A percentile compares a stretch with the other conserved stretches of the same genome.
Conservation (phyloP, 2,113 vertebrate species). For the Eurystomus gularis region DNA sequence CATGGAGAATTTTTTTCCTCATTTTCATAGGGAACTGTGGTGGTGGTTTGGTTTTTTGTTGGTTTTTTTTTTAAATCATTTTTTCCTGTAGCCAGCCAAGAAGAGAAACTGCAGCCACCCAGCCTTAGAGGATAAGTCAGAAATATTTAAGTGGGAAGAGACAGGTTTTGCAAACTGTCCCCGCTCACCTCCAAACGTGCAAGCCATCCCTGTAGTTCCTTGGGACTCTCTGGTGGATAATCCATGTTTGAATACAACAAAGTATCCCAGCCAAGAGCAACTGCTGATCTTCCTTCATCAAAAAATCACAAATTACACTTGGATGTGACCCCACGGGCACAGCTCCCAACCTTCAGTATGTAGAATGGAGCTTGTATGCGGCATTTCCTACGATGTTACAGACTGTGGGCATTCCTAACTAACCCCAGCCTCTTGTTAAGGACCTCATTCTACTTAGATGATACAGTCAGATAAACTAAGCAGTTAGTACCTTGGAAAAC, state of each 20-base stretch:
- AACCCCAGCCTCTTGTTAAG: background rate
- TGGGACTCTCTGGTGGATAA: background rate
- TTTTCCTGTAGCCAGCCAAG: background rate
- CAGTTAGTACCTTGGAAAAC: background rate
- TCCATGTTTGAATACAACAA: background rate
- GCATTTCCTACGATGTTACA: background rate
- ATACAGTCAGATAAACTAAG: background rate
- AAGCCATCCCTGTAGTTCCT: background rate
- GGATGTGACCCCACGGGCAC: background rate
- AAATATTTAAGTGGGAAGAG: background rate
- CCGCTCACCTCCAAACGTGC: background rate
- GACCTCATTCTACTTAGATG: background rate
- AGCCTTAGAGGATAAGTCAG: background rate
- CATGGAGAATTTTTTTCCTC: background rate
- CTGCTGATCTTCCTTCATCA: background rate
- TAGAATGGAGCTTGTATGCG: background rate
- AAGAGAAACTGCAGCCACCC: background rate
- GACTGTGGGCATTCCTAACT: background rate
- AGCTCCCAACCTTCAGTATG: background rate
- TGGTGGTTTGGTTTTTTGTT: background rate
- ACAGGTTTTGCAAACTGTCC: background rate
- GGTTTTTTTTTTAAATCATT: rapidly evolving
- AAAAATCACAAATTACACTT: background rate
- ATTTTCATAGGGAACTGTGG: background rate
- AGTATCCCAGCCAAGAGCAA: background rate